A percentile compares a stretch with the other conserved stretches of the same genome.
phyloP scores from a whole-genome alignment of 2,113 vertebrate species.

The Macroglossus sobrinus region DNA sequence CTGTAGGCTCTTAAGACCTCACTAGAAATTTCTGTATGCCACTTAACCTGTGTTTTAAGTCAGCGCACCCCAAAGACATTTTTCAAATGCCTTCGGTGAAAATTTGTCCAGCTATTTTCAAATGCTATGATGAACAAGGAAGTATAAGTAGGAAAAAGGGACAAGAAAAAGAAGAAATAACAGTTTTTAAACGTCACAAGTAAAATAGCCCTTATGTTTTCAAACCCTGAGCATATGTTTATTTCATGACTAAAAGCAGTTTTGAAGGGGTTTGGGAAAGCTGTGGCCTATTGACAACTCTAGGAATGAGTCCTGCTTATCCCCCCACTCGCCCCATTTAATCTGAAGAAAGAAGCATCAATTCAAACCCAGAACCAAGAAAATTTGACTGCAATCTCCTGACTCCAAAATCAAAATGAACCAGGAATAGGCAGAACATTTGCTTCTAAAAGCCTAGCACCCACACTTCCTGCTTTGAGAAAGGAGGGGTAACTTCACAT shows the following conservation, averaged over 20 bases:
- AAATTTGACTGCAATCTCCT: not conserved
- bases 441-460: not conserved
- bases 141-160: not conserved
- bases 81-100: not conserved
- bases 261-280: not conserved
- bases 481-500: not conserved
- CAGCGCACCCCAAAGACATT: not conserved
- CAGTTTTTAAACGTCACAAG: not conserved
- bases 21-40: not conserved
- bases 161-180: not conserved
- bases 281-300: not conserved
- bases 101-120: not conserved
- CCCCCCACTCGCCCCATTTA: not conserved
- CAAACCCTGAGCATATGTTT: not conserved
- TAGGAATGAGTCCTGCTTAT: not conserved
- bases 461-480: not conserved
- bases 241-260: conserved; percentile 1
- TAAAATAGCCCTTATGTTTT: not conserved
- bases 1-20: not conserved
- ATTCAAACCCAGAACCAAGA: not conserved
- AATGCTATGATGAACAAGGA: not conserved
- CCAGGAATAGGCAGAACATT: not conserved
- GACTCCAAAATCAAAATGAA: not conserved
- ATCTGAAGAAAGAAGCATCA: not conserved
- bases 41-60: not conserved